Conservation (phyloP, 2,888 invertebrate genomes). For the Rhamphomyia laevipes region DNA sequence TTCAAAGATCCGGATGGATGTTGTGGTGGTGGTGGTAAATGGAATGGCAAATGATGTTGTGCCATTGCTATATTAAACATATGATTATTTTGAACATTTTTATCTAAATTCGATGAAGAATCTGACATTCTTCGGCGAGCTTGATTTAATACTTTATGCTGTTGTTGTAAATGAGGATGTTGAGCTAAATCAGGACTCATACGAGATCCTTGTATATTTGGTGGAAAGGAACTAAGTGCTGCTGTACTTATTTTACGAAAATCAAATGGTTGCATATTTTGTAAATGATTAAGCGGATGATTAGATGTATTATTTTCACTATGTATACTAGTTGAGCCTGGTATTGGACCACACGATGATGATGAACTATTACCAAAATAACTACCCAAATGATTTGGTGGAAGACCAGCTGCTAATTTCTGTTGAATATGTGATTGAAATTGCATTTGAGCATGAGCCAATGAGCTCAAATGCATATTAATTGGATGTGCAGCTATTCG, state of each 20-base stretch:
- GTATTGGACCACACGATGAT: slow-evolving; percentile 16
- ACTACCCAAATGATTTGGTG: slow-evolving; percentile 20
- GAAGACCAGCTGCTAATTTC: slow-evolving; percentile 30
- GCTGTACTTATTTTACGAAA: slow-evolving; percentile 58
- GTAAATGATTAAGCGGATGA: slow-evolving; percentile 75
- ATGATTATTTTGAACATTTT: slow-evolving; percentile 41
- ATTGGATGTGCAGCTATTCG: slow-evolving; percentile 37
- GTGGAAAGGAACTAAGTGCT: slow-evolving; percentile 40
- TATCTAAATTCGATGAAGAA: slow-evolving; percentile 31
- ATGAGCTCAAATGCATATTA: slow-evolving; percentile 34
- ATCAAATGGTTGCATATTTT: slow-evolving; percentile 94
- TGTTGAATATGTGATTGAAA: slow-evolving; percentile 36
- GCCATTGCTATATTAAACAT: slow-evolving; percentile 50
- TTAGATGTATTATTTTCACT: slow-evolving; percentile 25
- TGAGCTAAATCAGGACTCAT: slow-evolving; percentile 34
- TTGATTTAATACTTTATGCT: slow-evolving; percentile 34
- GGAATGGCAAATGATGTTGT: slow-evolving; percentile 47
- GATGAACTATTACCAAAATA: slow-evolving; percentile 17
- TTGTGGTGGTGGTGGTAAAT: slow-evolving; percentile 52
- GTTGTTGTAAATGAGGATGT: slow-evolving; percentile 27
- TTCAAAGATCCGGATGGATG: slow-evolving; percentile 45
- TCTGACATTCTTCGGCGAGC: slow-evolving; percentile 44
- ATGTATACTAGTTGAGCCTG: slow-evolving; percentile 8
- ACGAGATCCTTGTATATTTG: slow-evolving; percentile 24
- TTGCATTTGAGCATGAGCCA: slow-evolving; percentile 35